Percentiles rank a stretch among this genome's conserved stretches.
Evolutionary conservation across 1,140 invertebrate genomes (phyloP).

Genomic region (Nymphalis io): DNA sequence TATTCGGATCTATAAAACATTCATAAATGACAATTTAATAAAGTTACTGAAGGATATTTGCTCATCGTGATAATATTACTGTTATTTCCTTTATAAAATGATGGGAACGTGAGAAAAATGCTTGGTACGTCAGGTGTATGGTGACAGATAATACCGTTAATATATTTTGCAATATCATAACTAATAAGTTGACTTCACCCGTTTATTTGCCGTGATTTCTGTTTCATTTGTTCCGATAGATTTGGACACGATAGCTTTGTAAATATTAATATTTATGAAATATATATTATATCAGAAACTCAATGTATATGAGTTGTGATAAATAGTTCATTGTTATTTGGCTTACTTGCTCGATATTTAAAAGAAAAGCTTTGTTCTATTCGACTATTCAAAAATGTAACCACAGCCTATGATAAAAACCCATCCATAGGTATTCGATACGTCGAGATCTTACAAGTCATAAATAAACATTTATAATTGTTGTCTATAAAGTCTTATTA

Average conservation of each 20-base stretch:
- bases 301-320: too few species aligned
- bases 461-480: too few species aligned
- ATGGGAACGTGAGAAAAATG: slow-evolving; percentile 39
- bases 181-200: slow-evolving; percentile 21
- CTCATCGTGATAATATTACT: not conserved
- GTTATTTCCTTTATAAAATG: slow-evolving; percentile 16
- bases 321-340: too few species aligned
- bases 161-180: slow-evolving; percentile 50
- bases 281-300: not conserved
- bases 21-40: slow-evolving; percentile 16
- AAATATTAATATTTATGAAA: slow-evolving; percentile 22
- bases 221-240: slow-evolving; percentile 2
- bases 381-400: too few species aligned
- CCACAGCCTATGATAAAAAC: too few species aligned
- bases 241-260: slow-evolving; percentile 18
- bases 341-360: too few species aligned
- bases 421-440: too few species aligned
- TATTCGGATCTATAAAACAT: not conserved
- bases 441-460: too few species aligned
- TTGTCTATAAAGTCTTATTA: too few species aligned
- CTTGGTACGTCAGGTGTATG: slow-evolving; percentile 30
- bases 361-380: too few species aligned
- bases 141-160: slow-evolving; percentile 38
- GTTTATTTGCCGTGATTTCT: slow-evolving; percentile 26
- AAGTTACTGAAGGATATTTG: slow-evolving; percentile 11